Base-by-base conservation (phyloP, 2,888 invertebrate species). In the Artemia sinica region DNA sequence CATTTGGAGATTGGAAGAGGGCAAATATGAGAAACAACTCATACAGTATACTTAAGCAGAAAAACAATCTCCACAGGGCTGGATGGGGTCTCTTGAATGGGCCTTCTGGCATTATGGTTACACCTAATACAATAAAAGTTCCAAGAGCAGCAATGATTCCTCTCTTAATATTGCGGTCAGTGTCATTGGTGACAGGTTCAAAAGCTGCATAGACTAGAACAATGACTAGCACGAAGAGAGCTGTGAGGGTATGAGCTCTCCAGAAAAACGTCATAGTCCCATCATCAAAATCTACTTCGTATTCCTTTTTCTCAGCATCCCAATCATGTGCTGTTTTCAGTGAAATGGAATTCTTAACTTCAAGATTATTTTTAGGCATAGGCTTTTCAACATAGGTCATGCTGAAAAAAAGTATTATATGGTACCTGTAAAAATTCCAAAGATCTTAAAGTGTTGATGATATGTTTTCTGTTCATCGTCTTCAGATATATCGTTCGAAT, bases 31-130 rank as follows among this genome's bases (percentile, higher is more conserved):
- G 76, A 18, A 76, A 74, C 50, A 82, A 75, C 74, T 82, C 80
- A 75, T 82, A 82, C 4, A 81, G 77, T 70, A 82, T 80, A 72
- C 80, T 81, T 70, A 81, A 74, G 72, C 80, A 80, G 72, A 82
- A 79, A 49, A 80, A 76, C 68, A 82, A 76, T 71, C 82, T 74
- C 82, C 82, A 82, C 66, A 82, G 76, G 14, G 79, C 81, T 68
- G 82, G 82, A 76, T 82, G 82, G 13, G 82, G 82, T 72, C 82
- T 76, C 65, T 76, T 76, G 73, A 82, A 82, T 28, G 81, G 81
- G 8, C 82, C 82, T 77, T 82, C 82, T 18, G 82, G 82, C 8
- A 80, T 81, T 68, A 81, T 80, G 13, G 80, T 81, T 1, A 82
- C 80, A 6, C 82, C 82, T 71, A 82, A 77, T 50, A 81, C 74